phyloP scores from a whole-genome alignment of 2,113 vertebrate species.

The Lichenostomus cassidix region DNA sequence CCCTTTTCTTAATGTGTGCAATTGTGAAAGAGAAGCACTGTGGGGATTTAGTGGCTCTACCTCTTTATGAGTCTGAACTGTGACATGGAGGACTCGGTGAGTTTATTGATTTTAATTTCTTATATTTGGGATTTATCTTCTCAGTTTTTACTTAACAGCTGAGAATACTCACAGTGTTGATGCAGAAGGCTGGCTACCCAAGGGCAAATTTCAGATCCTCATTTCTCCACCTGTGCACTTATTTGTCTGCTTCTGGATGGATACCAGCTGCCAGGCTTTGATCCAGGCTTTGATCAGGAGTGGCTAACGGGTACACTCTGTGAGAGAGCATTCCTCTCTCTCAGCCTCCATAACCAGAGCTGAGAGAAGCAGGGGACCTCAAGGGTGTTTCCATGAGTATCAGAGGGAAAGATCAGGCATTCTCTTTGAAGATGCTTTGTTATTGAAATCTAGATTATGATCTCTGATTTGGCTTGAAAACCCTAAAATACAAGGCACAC shows the following conservation, averaged over 20 bases:
- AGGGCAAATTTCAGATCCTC: constrained; percentile 6
- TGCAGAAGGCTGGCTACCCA: not conserved
- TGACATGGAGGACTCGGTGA: not conserved
- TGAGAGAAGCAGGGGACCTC: not conserved
- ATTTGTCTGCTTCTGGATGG: not conserved
- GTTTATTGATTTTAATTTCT: constrained; percentile 67
- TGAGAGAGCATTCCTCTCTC: not conserved
- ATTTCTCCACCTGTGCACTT: constrained; percentile 12
- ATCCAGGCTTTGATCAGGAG: constrained; percentile 23
- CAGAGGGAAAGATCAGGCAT: not conserved
- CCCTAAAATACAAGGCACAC: not conserved
- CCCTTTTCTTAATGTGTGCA: constrained; percentile 32
- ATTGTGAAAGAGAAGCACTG: constrained; percentile 22
- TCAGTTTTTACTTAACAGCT: constrained; percentile 20
- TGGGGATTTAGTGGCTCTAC: constrained; percentile 29
- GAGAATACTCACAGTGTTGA: not conserved
- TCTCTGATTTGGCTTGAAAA: not conserved
- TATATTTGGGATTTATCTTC: constrained; percentile 47
- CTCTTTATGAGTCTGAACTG: constrained; percentile 47
- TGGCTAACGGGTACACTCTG: not conserved
- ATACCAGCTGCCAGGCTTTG: not conserved
- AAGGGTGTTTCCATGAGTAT: not conserved
- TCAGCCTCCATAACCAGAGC: not conserved
- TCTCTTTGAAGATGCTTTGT: not conserved
- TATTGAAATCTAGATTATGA: not conserved